Evolutionary conservation across 2,797 vertebrate genomes (phyloP).

Genomic region (Tiaroga cobitis): DNA sequence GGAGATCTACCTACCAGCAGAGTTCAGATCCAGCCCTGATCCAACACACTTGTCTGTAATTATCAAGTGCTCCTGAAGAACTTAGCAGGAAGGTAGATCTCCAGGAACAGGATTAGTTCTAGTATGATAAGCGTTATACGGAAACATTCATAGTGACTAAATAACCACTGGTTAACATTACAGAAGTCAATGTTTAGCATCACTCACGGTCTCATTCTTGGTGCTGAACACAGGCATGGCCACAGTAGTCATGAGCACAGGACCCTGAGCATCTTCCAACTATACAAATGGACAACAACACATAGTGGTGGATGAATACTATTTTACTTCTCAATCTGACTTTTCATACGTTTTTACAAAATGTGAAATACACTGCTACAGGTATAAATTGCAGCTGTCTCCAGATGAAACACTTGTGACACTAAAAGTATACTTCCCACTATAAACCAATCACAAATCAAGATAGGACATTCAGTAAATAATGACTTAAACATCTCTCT

Average conservation of each 20-base stretch:
- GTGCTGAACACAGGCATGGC: conserved; percentile 99
- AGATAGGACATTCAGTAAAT: neutral
- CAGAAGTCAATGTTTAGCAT: neutral
- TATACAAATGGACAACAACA: conserved; percentile 69
- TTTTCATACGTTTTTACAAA: neutral
- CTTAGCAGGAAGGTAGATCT: neutral
- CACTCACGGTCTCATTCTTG: conserved; percentile 97
- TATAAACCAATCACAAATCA: neutral
- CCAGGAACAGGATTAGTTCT: neutral
- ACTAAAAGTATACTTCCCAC: neutral
- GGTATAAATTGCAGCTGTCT: neutral
- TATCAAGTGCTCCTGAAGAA: neutral
- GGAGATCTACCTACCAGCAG: neutral
- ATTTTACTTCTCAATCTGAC: neutral
- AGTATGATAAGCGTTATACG: neutral
- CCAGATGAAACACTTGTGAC: neutral
- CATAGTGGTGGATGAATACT: neutral
- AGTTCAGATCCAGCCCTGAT: neutral
- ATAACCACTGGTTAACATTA: neutral
- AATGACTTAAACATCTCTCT: neutral
- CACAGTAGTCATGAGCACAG: conserved; percentile 96
- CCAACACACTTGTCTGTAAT: neutral
- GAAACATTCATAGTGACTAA: neutral
- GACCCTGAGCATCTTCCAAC: conserved; percentile 89
- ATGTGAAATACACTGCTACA: neutral